Evolutionary conservation across 2,113 vertebrate species (phyloP).

Genomic region (Tangachromis dhanisi): DNA sequence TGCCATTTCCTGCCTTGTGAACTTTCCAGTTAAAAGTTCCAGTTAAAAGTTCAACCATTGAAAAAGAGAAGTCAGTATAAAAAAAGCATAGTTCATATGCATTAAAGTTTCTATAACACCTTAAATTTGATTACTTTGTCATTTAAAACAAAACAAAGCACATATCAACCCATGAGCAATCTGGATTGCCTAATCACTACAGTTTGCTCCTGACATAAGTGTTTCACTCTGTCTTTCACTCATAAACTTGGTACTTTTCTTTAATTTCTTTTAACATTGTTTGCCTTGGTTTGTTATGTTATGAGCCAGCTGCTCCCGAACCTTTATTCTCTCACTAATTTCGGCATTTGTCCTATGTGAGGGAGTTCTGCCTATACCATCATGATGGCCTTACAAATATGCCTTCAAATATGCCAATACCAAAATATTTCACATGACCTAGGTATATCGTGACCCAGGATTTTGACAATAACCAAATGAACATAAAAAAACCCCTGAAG

Average conservation of each 20-base stretch:
- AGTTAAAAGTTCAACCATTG: neutral
- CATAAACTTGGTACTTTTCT: neutral
- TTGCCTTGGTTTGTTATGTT: neutral
- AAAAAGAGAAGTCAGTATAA: neutral
- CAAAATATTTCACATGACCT: neutral
- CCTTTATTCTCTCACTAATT: neutral
- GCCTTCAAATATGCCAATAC: neutral
- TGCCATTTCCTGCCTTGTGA: neutral
- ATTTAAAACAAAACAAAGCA: neutral
- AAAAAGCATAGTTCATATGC: neutral
- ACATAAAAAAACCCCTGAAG: rapidly evolving
- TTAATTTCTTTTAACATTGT: neutral
- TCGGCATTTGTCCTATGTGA: neutral
- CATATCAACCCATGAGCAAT: neutral
- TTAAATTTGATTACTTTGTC: neutral
- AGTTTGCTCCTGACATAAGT: neutral
- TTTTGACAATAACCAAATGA: neutral
- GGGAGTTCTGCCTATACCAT: neutral
- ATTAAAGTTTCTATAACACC: neutral
- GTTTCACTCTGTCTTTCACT: neutral
- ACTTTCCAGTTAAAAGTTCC: neutral
- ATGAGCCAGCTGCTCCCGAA: neutral
- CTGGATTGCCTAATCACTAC: neutral
- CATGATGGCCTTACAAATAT: neutral
- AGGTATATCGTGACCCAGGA: rapidly evolving